Conservation (phyloP, 2,113 vertebrate species). For the Chrysochloris asiatica region DNA sequence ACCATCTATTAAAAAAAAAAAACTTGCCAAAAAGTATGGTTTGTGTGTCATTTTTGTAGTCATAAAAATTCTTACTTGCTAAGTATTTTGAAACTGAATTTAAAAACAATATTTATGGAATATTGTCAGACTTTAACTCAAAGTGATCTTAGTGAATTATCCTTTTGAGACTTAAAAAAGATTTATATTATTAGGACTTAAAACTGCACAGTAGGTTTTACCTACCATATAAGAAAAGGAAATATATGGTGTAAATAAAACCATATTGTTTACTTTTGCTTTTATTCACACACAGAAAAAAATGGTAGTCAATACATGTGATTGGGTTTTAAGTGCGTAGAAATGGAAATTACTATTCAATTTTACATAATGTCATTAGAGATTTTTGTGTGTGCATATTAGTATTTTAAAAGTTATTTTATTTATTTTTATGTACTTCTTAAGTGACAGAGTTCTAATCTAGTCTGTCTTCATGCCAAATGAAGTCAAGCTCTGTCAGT, state of each 20-base stretch:
- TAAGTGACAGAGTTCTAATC: not conserved
- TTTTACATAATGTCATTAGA: not conserved
- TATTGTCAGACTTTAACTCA: not conserved
- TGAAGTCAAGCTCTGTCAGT: slow-evolving; percentile 7
- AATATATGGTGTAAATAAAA: not conserved
- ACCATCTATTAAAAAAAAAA: too few relatives aligned
- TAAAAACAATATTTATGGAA: not conserved
- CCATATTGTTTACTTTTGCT: not conserved
- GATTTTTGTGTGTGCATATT: not conserved
- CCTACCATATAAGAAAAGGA: not conserved
- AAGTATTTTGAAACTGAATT: not conserved
- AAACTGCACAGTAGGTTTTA: not conserved
- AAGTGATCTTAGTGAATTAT: not conserved
- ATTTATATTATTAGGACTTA: too few relatives aligned
- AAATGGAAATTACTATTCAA: not conserved
- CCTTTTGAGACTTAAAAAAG: not conserved
- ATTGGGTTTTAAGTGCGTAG: not conserved
- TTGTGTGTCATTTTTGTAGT: not conserved
- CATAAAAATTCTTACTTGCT: not conserved
- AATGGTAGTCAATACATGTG: not conserved
- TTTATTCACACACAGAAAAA: not conserved
- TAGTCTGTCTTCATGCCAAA: slow-evolving; percentile 19
- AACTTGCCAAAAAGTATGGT: not conserved
- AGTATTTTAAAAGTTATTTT: too few relatives aligned
- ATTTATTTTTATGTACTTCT: not conserved